These are phyloP conservation scores for Anas bernieri DNA, from an alignment of 2,797 vertebrate species.

Conservation along the genomic window DNA sequence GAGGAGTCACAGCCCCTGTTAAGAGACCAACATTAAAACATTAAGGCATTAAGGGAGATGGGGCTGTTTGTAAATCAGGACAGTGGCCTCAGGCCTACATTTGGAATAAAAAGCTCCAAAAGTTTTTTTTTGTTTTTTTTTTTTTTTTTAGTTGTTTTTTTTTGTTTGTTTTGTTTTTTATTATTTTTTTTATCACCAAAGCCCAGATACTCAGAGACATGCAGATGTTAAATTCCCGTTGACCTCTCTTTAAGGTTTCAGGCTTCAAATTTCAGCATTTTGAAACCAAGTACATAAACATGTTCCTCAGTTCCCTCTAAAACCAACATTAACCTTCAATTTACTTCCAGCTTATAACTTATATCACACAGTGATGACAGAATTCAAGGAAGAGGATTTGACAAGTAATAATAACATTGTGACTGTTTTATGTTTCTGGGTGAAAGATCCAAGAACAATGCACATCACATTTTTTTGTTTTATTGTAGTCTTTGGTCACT, in stretches of 20 bases:
- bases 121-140: no score
- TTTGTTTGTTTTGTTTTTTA: no score
- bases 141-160: no score
- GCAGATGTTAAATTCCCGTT: constrained; percentile 16
- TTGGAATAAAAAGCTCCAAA: neutral
- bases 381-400: constrained; percentile 10
- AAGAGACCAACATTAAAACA: neutral
- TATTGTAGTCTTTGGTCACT: neutral
- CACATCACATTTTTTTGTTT: neutral
- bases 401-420: neutral
- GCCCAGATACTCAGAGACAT: neutral
- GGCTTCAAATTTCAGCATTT: constrained; percentile 19
- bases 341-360: constrained; percentile 22
- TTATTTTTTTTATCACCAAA: neutral
- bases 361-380: constrained; percentile 20
- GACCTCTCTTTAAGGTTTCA: neutral
- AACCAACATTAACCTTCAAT: neutral
- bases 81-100: neutral
- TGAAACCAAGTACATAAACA: neutral
- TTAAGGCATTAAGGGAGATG: neutral
- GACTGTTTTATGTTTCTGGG: neutral
- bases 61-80: constrained; percentile 24
- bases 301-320: neutral
- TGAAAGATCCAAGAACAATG: constrained; percentile 15
- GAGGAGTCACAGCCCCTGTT: neutral